Evolutionary conservation across 2,113 vertebrate genomes (phyloP).

Genomic region (Dromiciops gliroides): DNA sequence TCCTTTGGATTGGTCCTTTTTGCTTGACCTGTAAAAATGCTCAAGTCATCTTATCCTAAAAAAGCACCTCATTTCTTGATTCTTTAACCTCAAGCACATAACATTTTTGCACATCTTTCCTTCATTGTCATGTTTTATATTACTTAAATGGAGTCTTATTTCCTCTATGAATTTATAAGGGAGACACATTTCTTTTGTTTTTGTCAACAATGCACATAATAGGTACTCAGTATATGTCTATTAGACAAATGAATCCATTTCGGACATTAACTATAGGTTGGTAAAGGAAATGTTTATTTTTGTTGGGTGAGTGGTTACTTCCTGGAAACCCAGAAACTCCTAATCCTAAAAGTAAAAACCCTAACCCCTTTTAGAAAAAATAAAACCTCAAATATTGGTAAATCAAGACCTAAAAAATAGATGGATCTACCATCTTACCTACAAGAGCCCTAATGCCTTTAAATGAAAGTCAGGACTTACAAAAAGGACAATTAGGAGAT

Average conservation of each 20-base stretch:
- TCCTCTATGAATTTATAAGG: neutral
- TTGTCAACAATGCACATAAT: neutral
- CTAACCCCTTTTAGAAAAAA: neutral
- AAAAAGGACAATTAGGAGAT: neutral
- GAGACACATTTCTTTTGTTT: neutral
- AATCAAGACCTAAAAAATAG: neutral
- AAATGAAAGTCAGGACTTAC: neutral
- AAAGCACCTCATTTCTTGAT: neutral
- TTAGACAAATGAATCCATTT: neutral
- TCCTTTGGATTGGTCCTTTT: neutral
- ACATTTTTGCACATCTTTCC: neutral
- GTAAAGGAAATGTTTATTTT: neutral
- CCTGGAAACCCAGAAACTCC: neutral
- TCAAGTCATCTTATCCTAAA: neutral
- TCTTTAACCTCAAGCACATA: neutral
- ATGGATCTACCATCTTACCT: neutral
- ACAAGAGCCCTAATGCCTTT: neutral
- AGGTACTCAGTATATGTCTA: neutral
- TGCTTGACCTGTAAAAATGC: neutral
- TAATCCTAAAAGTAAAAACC: neutral
- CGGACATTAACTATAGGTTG: neutral
- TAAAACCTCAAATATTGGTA: too few relatives aligned
- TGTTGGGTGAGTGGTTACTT: neutral
- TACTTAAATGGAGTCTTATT: neutral
- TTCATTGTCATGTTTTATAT: neutral